Percentiles rank a stretch among this genome's conserved stretches.
phyloP scores from a whole-genome alignment of 2,797 vertebrate species.

The Thamnophis elegans region DNA sequence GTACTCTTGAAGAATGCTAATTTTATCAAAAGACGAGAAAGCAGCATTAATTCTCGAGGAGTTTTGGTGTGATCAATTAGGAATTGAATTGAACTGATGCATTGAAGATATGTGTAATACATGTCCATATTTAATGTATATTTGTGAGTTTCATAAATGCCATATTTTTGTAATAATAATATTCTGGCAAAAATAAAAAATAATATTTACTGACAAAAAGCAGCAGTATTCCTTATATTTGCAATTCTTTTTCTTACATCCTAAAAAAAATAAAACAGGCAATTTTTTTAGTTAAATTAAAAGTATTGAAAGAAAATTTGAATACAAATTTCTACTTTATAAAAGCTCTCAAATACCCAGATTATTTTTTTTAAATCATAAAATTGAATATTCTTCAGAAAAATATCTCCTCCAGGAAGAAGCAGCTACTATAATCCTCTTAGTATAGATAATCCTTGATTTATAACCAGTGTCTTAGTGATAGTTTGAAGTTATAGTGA shows the following conservation, averaged over 20 bases:
- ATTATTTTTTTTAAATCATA: not conserved
- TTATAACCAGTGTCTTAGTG: not conserved
- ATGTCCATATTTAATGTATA: not conserved
- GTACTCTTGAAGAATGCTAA: not conserved
- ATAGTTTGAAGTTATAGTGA: not conserved
- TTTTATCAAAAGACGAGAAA: not conserved
- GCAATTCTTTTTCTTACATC: not conserved
- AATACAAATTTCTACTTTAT: not conserved
- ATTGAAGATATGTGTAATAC: not conserved
- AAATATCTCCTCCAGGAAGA: not conserved
- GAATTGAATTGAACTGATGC: not conserved
- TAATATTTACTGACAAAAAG: not conserved
- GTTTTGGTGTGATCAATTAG: not conserved
- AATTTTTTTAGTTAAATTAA: not conserved
- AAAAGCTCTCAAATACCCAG: constrained; percentile 1
- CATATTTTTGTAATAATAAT: not conserved
- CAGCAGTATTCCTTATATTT: not conserved
- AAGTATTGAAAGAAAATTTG: not conserved
- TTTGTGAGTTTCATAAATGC: not conserved
- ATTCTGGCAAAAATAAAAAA: not conserved
- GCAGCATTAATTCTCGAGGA: not conserved
- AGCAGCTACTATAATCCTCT: not conserved
- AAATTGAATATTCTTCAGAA: not conserved
- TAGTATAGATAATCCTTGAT: not conserved
- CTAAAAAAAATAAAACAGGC: not conserved